Conservation (phyloP, 2,797 vertebrate genomes). For the Catharus ustulatus region DNA sequence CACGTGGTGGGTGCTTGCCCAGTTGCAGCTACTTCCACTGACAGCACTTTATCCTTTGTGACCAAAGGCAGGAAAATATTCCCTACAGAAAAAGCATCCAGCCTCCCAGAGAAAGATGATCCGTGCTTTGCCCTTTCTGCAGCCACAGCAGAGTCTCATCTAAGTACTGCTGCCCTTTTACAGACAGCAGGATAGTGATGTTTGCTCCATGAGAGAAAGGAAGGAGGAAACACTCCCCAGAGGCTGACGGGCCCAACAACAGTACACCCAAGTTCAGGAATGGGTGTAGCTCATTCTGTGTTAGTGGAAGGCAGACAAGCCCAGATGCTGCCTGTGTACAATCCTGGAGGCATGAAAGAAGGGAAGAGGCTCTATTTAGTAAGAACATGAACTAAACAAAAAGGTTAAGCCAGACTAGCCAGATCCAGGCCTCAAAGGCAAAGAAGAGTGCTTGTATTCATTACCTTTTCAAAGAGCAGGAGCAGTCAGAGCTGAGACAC, state of each 20-base stretch:
- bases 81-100: background rate
- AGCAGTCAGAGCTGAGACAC: background rate
- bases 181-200: background rate
- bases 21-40: background rate
- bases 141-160: background rate
- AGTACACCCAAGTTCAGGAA: background rate
- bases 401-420: background rate
- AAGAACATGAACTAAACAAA: background rate
- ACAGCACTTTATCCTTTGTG: background rate
- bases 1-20: background rate
- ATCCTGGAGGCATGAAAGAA: background rate
- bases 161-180: background rate
- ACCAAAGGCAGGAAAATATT: background rate
- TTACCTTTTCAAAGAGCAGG: background rate
- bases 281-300: background rate
- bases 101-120: background rate
- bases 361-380: background rate
- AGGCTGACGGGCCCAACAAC: background rate
- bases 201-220: background rate
- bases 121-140: background rate
- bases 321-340: background rate
- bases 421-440: background rate
- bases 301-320: background rate
- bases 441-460: background rate
- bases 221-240: background rate